A percentile compares a stretch with the other conserved stretches of the same genome.
Conservation (phyloP, 2,888 invertebrate species). For the Autographa gamma region DNA sequence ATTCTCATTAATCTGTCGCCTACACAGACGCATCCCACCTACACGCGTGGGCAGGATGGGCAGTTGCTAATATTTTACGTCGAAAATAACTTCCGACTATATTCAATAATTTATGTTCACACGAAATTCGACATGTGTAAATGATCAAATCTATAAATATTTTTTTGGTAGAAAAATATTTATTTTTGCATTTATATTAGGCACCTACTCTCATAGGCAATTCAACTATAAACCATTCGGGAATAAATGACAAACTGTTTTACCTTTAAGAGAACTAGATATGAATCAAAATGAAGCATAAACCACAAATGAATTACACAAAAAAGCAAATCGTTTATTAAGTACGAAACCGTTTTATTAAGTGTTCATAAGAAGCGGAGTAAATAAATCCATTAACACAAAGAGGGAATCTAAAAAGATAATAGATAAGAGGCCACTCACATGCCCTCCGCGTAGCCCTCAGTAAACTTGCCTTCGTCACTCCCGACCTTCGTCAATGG, state of each 20-base stretch:
- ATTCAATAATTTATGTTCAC: too few relatives aligned
- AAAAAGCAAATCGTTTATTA: background rate
- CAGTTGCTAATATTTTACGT: background rate
- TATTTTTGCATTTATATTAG: too few relatives aligned
- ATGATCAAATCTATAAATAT: too few relatives aligned
- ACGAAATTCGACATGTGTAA: too few relatives aligned
- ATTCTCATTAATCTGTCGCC: background rate
- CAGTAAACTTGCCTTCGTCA: conserved; percentile 50
- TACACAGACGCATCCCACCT: background rate
- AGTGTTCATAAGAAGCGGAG: background rate
- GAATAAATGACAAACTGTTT: too few relatives aligned
- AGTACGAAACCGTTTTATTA: background rate
- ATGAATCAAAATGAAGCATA: too few relatives aligned
- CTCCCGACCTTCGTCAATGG: conserved; percentile 49
- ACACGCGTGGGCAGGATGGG: background rate
- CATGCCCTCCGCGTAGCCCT: conserved; percentile 49
- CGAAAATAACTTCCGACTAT: background rate
- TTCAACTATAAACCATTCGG: too few relatives aligned
- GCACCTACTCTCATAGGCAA: too few relatives aligned
- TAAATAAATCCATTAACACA: conserved; percentile 15
- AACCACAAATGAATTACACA: background rate
- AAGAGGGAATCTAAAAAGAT: conserved; percentile 27
- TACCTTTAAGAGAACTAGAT: too few relatives aligned
- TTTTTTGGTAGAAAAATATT: too few relatives aligned
- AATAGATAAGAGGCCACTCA: conserved; percentile 34